Evolutionary conservation across 2,113 vertebrate species (phyloP).

Genomic region (Atlantisia rogersi): DNA sequence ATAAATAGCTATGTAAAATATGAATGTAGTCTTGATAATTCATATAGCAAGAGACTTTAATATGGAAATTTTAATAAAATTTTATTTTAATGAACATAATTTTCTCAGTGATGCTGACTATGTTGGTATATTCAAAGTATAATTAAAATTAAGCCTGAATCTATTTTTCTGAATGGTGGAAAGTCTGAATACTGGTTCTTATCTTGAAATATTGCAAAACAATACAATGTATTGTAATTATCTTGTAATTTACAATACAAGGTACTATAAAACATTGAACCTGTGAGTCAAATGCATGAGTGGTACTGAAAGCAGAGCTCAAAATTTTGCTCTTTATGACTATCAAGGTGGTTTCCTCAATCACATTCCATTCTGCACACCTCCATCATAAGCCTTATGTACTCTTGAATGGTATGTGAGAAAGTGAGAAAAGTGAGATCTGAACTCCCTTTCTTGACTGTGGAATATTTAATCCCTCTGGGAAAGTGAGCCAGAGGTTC

Average conservation of each 20-base stretch:
- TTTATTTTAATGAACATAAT: background rate
- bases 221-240: background rate
- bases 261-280: background rate
- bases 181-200: background rate
- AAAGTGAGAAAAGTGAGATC: background rate
- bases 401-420: background rate
- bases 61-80: background rate
- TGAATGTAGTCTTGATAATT: background rate
- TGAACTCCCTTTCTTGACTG: background rate
- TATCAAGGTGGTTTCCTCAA: background rate
- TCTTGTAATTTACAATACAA: background rate
- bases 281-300: fast-evolving
- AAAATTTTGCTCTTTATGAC: background rate
- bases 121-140: background rate
- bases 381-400: background rate
- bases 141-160: background rate
- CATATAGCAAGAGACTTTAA: background rate
- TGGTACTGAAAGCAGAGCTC: background rate
- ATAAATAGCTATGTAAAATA: background rate
- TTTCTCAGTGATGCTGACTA: background rate
- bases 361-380: no score
- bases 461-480: background rate
- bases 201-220: background rate
- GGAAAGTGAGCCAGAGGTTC: background rate
- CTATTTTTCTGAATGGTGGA: background rate